Conservation (phyloP, 2,797 vertebrate species). For the Amblyopsis hoosieri region DNA sequence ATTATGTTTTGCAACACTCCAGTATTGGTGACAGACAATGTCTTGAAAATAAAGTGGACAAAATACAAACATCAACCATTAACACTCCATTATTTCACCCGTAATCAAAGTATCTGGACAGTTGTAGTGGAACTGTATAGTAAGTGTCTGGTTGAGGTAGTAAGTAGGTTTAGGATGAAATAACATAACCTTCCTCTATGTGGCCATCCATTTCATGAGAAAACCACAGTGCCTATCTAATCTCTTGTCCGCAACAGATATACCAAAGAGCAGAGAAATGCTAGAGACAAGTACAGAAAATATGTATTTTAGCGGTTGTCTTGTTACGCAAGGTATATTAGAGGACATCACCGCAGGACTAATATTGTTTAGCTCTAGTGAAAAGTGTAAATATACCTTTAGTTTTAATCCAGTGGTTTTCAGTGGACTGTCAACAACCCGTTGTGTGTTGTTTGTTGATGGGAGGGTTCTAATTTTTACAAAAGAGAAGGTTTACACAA, state of each 20-base stretch:
- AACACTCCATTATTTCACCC: no score
- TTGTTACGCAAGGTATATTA: slow-evolving; percentile 10
- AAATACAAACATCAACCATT: no score
- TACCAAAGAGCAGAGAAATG: slow-evolving; percentile 25
- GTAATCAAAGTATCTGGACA: no score
- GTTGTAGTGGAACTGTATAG: slow-evolving; percentile 43
- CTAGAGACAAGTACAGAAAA: neutral
- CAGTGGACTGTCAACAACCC: slow-evolving; percentile 7
- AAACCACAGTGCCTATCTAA: slow-evolving; percentile 15
- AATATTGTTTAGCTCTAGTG: slow-evolving; percentile 33
- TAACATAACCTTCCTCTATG: slow-evolving; percentile 6
- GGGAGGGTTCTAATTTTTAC: neutral
- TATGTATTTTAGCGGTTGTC: slow-evolving; percentile 13
- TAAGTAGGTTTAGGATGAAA: neutral
- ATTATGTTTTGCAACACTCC: no score
- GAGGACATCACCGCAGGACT: slow-evolving; percentile 22
- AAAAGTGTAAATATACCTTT: slow-evolving; percentile 11
- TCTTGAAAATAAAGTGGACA: no score
- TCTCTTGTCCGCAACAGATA: slow-evolving; percentile 15
- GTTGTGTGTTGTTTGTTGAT: slow-evolving; percentile 2
- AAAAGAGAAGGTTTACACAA: slow-evolving; percentile 38
- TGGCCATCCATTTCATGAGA: slow-evolving; percentile 18
- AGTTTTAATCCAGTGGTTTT: slow-evolving; percentile 15
- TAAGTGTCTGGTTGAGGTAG: slow-evolving; percentile 11
- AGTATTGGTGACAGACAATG: no score